A percentile compares a stretch with the other conserved stretches of the same genome.
phyloP scores from a whole-genome alignment of 2,113 vertebrate genomes.

The Percopsis transmontana region DNA sequence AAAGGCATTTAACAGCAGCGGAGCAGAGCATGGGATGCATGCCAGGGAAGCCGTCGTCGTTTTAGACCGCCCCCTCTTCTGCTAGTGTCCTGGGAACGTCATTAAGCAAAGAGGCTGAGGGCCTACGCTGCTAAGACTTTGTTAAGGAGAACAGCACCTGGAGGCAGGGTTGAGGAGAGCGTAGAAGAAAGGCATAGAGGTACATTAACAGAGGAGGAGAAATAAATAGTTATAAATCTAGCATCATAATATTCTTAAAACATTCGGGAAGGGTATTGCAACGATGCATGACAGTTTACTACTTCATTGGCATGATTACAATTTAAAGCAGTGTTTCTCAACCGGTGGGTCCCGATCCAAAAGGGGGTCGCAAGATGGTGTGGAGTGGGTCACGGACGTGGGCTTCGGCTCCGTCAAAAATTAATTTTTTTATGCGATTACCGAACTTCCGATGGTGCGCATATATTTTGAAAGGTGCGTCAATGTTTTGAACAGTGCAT shows the following conservation, averaged over 20 bases:
- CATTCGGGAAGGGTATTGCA: not conserved
- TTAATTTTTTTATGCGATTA: too few relatives aligned
- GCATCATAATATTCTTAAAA: not conserved
- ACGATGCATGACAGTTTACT: too few relatives aligned
- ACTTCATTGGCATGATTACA: too few relatives aligned
- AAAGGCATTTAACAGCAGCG: conserved; percentile 12
- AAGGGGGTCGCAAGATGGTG: too few relatives aligned
- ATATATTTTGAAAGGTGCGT: too few relatives aligned
- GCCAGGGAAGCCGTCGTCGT: conserved; percentile 5
- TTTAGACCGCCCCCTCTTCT: conserved; percentile 7
- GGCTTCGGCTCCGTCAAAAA: too few relatives aligned
- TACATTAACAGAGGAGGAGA: conserved; percentile 14
- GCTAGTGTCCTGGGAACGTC: conserved; percentile 14
- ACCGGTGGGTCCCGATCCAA: too few relatives aligned
- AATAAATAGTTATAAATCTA: not conserved
- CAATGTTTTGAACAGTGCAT: too few relatives aligned
- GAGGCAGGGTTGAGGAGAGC: not conserved
- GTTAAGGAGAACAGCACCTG: conserved; percentile 1
- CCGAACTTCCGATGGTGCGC: too few relatives aligned
- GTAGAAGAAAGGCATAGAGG: not conserved
- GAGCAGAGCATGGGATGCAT: conserved; percentile 2
- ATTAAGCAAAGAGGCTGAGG: not conserved
- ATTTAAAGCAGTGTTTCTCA: too few relatives aligned
- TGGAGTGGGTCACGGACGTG: too few relatives aligned
- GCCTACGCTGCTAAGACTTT: not conserved